Evolutionary conservation across 2,113 vertebrate species (phyloP), one percentile per base, ranked within the genome.

Genomic region (Abramis brama): DNA sequence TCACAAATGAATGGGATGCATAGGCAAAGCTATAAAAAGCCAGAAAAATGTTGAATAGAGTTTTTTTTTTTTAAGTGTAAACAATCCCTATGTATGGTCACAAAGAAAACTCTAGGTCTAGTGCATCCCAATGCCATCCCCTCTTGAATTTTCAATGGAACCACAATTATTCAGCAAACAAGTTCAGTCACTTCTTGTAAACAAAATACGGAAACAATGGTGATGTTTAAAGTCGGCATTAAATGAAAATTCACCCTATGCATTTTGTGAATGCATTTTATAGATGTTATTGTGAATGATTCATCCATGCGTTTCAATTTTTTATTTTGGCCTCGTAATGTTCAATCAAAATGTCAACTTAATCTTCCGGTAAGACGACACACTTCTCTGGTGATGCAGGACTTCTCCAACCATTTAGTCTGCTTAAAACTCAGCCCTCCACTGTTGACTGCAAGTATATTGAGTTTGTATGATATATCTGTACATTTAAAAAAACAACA

Each of bases 81-180:
- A 80, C 5, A 10, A 45, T 62, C 13, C 36, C 12, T 10, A 25
- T 62, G 23, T 15, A n/a, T 39, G 5, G 3, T 79, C 76, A 77
- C 47, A 79, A 79, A 79, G 52, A 78, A 57, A 57, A 78, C 76
- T 77, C 27, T 19, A 80, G 39, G 79, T 47, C 59, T 62, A 27
- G 9, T 66, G 59, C 59, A 47, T 64, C 59, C 39, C 15, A 64
- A 12, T 80, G 79, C 17, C n/a, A 47, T 39, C 12, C 25, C 23
- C 57, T n/a, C 57, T 79, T 43, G 6, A 60, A n/a, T 64, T 80
- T 5, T 23, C 25, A 36, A 36, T 25, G 79, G 45, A 82, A 57
- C 8, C 43, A 82, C 3, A 80, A 52, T 52, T 66, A 30, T 15
- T 68, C 9, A 33, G 43, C 2, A 33, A 68, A 68, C 59, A 52